Conservation (phyloP, 2,113 vertebrate species). For the Numida meleagris region DNA sequence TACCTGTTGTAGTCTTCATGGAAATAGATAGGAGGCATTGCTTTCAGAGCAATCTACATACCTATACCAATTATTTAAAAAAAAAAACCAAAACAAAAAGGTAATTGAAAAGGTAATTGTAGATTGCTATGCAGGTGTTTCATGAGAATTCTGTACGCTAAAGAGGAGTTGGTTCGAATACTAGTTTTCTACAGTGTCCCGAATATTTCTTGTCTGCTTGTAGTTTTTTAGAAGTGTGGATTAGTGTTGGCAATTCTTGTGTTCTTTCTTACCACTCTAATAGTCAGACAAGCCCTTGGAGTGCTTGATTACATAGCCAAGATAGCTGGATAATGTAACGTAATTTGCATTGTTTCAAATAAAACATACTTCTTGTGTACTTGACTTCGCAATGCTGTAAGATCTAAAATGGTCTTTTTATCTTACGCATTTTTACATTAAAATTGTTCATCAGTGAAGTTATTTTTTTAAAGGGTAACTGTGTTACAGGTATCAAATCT, state of each 20-base stretch:
- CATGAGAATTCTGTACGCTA: not conserved
- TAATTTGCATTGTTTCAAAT: not conserved
- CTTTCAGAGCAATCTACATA: too few species aligned
- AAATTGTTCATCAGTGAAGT: not conserved
- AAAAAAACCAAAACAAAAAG: too few species aligned
- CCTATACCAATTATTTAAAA: too few species aligned
- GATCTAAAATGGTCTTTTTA: conserved; percentile 1
- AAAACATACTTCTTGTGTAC: not conserved
- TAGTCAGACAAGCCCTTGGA: not conserved
- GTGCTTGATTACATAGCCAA: not conserved
- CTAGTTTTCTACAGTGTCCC: not conserved
- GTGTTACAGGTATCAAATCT: conserved; percentile 35
- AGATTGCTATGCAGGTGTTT: not conserved
- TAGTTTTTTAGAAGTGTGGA: not conserved
- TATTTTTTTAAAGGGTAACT: not conserved
- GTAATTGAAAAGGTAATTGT: too few species aligned
- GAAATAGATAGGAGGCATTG: too few species aligned
- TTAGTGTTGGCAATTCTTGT: not conserved
- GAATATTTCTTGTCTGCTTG: not conserved
- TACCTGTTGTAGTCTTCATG: too few species aligned
- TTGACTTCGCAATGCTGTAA: conserved; percentile 2
- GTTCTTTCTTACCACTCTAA: not conserved
- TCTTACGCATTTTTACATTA: conserved; percentile 22
- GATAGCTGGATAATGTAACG: not conserved
- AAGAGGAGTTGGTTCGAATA: not conserved